Evolutionary conservation across 2,888 invertebrate genomes (phyloP).

Genomic region (Nudaria mundana): DNA sequence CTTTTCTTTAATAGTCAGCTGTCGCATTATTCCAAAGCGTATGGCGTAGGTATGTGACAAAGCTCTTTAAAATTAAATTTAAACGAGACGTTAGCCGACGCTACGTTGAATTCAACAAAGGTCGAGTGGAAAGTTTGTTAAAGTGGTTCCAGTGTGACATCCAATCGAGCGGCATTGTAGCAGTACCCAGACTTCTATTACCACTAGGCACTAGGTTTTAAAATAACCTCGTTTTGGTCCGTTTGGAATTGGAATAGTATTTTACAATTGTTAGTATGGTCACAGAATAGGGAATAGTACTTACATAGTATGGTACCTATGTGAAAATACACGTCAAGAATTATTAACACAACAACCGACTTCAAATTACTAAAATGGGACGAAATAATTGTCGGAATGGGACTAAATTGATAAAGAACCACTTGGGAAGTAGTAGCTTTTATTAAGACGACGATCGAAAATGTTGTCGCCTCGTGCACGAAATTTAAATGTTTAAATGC

Average conservation of each 20-base stretch:
- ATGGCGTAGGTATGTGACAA: no score
- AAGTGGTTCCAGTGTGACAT: constrained; percentile 35
- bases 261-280: constrained; percentile 48
- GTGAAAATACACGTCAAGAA: no score
- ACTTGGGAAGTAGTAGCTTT: no score
- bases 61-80: no score
- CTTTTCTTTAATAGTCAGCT: no score
- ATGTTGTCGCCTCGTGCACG: no score
- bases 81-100: no score
- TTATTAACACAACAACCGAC: not conserved
- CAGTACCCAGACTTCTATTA: constrained; percentile 36
- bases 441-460: no score
- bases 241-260: constrained; percentile 74
- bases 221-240: constrained; percentile 50
- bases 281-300: constrained; percentile 19
- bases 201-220: constrained; percentile 56
- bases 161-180: constrained; percentile 37
- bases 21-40: no score
- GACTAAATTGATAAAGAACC: no score
- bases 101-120: constrained; percentile 1
- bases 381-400: no score
- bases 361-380: not conserved
- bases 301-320: not conserved
- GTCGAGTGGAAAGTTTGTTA: constrained; percentile 15
- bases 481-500: no score